Conservation (phyloP, 2,797 vertebrate genomes). For the Spatula versicolor region DNA sequence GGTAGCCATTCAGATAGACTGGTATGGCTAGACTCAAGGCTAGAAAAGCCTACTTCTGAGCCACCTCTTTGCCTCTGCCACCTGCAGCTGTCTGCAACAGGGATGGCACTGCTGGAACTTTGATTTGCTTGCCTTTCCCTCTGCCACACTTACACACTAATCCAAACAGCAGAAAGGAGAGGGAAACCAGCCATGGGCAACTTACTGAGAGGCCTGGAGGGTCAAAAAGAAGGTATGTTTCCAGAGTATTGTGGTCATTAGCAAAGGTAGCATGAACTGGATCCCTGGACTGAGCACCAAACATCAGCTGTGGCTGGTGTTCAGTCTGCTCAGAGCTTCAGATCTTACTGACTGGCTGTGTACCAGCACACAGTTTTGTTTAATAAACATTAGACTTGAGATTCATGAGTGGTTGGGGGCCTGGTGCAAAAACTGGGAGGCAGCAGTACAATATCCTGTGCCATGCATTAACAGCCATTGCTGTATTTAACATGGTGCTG, state of each 20-base stretch:
- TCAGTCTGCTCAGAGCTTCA: background rate
- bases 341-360: background rate
- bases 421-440: background rate
- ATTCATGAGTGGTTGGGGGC: background rate
- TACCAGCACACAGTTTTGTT: background rate
- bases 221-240: background rate
- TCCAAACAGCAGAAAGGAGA: background rate
- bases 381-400: background rate
- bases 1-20: background rate
- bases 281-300: background rate
- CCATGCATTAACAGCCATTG: background rate
- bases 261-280: background rate
- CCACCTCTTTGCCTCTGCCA: background rate
- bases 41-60: background rate
- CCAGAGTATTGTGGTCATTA: background rate
- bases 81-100: background rate
- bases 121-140: background rate
- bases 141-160: background rate
- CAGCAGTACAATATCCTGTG: background rate
- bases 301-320: background rate
- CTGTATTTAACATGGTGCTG: background rate
- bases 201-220: background rate
- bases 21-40: background rate
- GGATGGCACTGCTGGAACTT: background rate
- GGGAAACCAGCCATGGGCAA: background rate